phyloP scores from a whole-genome alignment of 2,113 vertebrate genomes.

The Mormoops blainvillei region DNA sequence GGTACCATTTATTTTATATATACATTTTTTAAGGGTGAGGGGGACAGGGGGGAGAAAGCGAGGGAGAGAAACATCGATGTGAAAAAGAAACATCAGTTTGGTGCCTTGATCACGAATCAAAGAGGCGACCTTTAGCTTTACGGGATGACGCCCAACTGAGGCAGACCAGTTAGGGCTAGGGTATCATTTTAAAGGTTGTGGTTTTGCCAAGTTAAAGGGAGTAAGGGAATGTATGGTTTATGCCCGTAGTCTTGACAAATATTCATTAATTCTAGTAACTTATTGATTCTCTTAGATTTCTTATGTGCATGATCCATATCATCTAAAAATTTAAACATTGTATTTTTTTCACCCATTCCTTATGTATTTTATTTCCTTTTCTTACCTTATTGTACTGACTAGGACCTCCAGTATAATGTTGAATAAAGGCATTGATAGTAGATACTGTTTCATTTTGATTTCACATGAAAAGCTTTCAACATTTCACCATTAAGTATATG shows the following conservation, averaged over 20 bases:
- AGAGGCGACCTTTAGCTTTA: too few species aligned
- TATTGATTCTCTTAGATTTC: not conserved
- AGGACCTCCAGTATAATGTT: not conserved
- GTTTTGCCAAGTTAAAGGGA: not conserved
- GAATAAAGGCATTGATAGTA: not conserved
- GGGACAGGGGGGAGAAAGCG: too few species aligned
- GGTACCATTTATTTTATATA: not conserved
- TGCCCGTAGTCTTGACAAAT: not conserved
- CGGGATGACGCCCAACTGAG: too few species aligned
- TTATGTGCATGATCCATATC: not conserved
- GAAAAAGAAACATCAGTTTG: too few species aligned
- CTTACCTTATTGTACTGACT: not conserved
- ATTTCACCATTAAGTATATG: not conserved
- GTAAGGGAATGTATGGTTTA: not conserved
- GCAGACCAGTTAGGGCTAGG: not conserved
- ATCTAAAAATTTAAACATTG: not conserved
- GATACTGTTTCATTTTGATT: not conserved
- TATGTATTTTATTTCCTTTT: not conserved
- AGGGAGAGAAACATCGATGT: too few species aligned
- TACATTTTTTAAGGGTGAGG: too few species aligned
- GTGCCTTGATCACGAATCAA: too few species aligned
- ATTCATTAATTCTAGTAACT: not conserved
- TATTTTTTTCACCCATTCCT: not conserved
- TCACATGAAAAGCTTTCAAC: not conserved
- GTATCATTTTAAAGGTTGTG: not conserved